Conservation (phyloP, 2,888 invertebrate species). For the Trichogramma evanescens region DNA sequence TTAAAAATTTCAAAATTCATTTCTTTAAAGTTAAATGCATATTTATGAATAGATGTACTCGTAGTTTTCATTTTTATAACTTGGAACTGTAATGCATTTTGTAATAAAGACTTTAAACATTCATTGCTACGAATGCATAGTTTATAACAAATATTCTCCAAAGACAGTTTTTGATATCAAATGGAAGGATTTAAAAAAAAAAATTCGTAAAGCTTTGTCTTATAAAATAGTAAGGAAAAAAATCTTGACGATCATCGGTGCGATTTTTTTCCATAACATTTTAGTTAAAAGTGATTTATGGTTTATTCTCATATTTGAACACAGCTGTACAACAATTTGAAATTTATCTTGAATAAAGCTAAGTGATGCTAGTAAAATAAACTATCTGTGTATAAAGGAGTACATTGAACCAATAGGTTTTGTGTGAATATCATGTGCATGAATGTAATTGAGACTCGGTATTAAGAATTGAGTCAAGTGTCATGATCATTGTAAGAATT, state of each 20-base stretch:
- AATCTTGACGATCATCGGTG: background rate
- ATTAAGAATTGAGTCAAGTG: too few species aligned
- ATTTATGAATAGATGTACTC: background rate
- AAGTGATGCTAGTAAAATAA: background rate
- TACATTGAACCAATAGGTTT: constrained; percentile 10
- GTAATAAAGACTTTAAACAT: too few species aligned
- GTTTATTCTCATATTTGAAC: background rate
- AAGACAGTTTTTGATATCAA: too few species aligned
- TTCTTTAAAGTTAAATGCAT: background rate
- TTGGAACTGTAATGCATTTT: too few species aligned
- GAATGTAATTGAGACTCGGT: too few species aligned
- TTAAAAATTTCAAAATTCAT: background rate
- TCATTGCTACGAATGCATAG: too few species aligned
- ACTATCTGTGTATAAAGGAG: background rate
- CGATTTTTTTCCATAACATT: constrained; percentile 9
- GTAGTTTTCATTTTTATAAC: too few species aligned
- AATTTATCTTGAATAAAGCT: constrained; percentile 3
- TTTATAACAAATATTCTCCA: too few species aligned
- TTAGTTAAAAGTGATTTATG: constrained; percentile 15
- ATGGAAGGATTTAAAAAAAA: too few species aligned
- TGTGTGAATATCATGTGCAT: too few species aligned
- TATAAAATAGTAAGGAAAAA: background rate
- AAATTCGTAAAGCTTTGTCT: background rate
- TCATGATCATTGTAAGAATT: too few species aligned
- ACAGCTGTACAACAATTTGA: background rate